These are phyloP conservation scores for Sphaerodactylus townsendi DNA, from an alignment of 2,113 vertebrate species.

Conservation along the genomic window DNA sequence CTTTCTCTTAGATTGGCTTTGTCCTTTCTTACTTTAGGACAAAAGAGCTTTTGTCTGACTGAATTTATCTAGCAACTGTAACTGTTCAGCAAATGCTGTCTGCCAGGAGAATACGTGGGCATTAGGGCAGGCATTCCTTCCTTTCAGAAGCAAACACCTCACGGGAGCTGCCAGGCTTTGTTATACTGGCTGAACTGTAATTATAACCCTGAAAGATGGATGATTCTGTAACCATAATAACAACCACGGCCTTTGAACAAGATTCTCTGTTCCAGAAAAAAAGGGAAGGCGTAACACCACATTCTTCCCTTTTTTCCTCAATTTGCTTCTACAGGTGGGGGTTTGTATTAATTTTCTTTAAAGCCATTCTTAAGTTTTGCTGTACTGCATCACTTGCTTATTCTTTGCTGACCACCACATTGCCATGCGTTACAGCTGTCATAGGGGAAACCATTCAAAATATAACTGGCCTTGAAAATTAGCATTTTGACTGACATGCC, in stretches of 20 bases:
- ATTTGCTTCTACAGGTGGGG: not conserved
- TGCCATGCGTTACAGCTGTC: not conserved
- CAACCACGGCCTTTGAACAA: not conserved
- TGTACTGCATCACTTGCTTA: not conserved
- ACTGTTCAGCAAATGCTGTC: not conserved
- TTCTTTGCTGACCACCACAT: not conserved
- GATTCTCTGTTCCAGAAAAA: not conserved
- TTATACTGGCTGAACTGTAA: not conserved
- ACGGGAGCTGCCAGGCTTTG: not conserved
- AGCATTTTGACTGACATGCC: too few relatives aligned
- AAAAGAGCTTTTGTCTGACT: not conserved
- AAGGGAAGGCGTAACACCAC: not conserved
- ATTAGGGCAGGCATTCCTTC: not conserved
- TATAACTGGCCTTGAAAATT: not conserved
- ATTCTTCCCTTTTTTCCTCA: not conserved
- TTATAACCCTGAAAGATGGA: not conserved
- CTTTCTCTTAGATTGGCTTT: not conserved
- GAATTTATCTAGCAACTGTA: slow-evolving; percentile 5
- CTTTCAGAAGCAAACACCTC: not conserved
- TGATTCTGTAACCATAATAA: not conserved
- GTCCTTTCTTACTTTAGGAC: not conserved
- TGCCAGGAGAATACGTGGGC: not conserved
- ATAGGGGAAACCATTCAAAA: not conserved
- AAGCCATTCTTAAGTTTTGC: not conserved
- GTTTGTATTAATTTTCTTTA: not conserved